These are phyloP conservation scores for Hoplostethus atlanticus DNA, from an alignment of 2,797 vertebrate genomes.

Conservation along the genomic window DNA sequence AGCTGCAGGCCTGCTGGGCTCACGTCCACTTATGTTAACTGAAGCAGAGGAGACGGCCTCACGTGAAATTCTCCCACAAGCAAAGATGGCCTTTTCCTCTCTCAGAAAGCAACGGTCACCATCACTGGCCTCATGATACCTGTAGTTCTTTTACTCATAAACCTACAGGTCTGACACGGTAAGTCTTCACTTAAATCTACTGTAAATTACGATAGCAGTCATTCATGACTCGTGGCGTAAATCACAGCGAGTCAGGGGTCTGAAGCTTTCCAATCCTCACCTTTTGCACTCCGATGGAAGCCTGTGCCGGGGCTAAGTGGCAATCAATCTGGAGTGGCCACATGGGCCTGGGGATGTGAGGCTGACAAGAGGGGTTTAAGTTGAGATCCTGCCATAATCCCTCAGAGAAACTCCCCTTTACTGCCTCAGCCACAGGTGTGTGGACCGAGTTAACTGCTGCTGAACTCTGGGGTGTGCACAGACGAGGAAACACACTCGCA, in stretches of 20 bases:
- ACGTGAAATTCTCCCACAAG: neutral
- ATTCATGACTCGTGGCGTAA: constrained; percentile 37
- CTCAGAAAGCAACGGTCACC: neutral
- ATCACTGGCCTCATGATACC: too few species aligned
- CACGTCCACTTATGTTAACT: neutral
- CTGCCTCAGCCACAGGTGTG: constrained; percentile 61
- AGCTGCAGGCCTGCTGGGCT: constrained; percentile 1
- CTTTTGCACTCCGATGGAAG: constrained; percentile 55
- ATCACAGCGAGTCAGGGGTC: constrained; percentile 43
- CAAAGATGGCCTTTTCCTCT: neutral
- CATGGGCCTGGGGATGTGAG: constrained; percentile 51
- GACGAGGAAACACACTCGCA: neutral
- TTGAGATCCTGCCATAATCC: constrained; percentile 59
- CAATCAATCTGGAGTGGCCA: constrained; percentile 61
- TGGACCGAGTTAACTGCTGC: constrained; percentile 19
- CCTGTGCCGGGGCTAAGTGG: constrained; percentile 58
- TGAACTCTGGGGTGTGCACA: constrained; percentile 10
- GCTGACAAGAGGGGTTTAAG: constrained; percentile 58
- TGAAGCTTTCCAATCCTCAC: constrained; percentile 48
- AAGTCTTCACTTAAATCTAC: constrained; percentile 6
- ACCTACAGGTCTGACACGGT: neutral
- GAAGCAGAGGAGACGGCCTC: neutral
- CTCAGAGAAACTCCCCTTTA: constrained; percentile 43
- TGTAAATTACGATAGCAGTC: neutral
- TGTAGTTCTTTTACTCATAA: too few species aligned